Evolutionary conservation across 2,797 vertebrate species (phyloP).

Genomic region (Aulostomus chinensis): DNA sequence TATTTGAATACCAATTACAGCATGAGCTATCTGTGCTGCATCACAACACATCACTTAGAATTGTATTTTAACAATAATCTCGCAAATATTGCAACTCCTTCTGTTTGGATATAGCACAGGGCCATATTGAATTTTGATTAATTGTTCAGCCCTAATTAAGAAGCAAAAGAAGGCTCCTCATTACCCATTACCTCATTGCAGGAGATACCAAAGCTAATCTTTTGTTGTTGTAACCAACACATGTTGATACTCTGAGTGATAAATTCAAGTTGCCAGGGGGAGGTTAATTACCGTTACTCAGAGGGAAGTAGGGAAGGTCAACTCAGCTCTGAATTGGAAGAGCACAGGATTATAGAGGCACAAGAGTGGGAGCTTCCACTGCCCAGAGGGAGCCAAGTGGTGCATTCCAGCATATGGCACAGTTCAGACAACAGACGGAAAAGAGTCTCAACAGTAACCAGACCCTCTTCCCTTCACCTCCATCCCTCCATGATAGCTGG

Average conservation of each 20-base stretch:
- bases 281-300: constrained; percentile 35
- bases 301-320: constrained; percentile 43
- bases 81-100: too few relatives aligned
- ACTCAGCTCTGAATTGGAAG: constrained; percentile 29
- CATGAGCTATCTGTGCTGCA: too few relatives aligned
- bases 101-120: too few relatives aligned
- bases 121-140: too few relatives aligned
- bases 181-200: too few relatives aligned
- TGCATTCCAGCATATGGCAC: constrained; percentile 69
- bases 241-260: constrained; percentile 9
- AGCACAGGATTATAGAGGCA: constrained; percentile 4
- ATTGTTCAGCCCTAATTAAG: too few relatives aligned
- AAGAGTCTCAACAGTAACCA: constrained; percentile 41
- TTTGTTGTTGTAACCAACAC: constrained; percentile 21
- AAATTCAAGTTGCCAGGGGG: constrained; percentile 21
- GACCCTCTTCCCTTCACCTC: constrained; percentile 35
- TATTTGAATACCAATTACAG: too few relatives aligned
- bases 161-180: too few relatives aligned
- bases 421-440: constrained; percentile 69
- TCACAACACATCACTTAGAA: too few relatives aligned
- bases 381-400: constrained; percentile 47
- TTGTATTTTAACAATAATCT: too few relatives aligned
- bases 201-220: too few relatives aligned
- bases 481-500: constrained; percentile 15
- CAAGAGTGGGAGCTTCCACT: constrained; percentile 28